These are phyloP conservation scores for Leptura quadrifasciata DNA, from an alignment of 2,888 invertebrate species.

Conservation along the genomic window DNA sequence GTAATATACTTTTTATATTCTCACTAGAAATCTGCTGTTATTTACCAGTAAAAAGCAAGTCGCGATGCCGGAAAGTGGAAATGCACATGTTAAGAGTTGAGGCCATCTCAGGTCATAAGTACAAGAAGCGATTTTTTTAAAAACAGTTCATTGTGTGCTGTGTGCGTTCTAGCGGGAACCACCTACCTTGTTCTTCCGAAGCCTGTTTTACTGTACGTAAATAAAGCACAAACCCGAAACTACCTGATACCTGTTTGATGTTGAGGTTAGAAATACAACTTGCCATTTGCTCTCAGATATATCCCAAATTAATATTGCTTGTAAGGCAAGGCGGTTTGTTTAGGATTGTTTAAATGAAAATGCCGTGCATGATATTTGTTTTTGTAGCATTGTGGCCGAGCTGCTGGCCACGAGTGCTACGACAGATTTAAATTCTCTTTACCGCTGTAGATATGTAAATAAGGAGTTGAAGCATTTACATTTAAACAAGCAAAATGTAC, in stretches of 20 bases:
- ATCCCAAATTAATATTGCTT: background rate
- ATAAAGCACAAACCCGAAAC: slow-evolving; percentile 27
- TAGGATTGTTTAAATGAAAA: background rate
- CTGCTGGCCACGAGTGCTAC: no score
- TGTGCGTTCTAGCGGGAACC: slow-evolving; percentile 22
- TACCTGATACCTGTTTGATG: slow-evolving; percentile 35
- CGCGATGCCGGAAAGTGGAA: slow-evolving; percentile 13
- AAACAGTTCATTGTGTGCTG: background rate
- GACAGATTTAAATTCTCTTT: no score
- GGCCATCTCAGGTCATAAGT: slow-evolving; percentile 41
- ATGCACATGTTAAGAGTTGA: slow-evolving; percentile 27
- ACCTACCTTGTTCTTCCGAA: slow-evolving; percentile 21
- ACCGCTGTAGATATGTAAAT: no score
- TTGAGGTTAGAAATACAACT: slow-evolving; percentile 32
- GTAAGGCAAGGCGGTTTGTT: background rate
- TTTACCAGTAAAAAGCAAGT: slow-evolving; percentile 29
- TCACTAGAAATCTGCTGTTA: slow-evolving; percentile 27
- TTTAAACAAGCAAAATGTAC: background rate
- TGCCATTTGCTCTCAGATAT: background rate
- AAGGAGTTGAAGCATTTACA: no score
- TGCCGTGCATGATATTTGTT: background rate
- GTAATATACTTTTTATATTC: slow-evolving; percentile 27
- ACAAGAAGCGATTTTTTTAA: slow-evolving; percentile 28
- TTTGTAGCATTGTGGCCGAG: no score
- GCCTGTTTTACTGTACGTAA: slow-evolving; percentile 21